A percentile compares a stretch with the other conserved stretches of the same genome.
These are phyloP conservation scores for Oceanodroma leucorhoa DNA, from an alignment of 2,797 vertebrate genomes.

Conservation along the genomic window DNA sequence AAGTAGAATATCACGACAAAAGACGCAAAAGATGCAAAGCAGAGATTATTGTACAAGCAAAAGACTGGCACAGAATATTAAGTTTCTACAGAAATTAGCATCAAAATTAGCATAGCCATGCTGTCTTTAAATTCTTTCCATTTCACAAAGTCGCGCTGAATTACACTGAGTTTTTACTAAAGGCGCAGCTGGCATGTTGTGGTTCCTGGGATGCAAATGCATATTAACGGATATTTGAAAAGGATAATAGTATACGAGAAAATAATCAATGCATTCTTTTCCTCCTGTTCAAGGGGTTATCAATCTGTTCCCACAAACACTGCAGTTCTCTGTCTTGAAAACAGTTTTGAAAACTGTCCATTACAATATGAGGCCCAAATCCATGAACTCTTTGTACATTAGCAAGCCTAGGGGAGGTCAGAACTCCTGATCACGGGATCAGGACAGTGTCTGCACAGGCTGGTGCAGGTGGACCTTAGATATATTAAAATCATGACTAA, in stretches of 20 bases:
- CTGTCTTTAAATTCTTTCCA: conserved; percentile 22
- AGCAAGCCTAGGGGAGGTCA: neutral
- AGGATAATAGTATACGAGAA: neutral
- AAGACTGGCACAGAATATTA: conserved; percentile 23
- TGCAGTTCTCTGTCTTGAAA: neutral
- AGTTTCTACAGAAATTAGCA: conserved; percentile 47
- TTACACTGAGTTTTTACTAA: neutral
- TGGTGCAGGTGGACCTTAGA: neutral
- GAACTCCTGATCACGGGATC: neutral
- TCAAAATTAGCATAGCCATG: conserved; percentile 18
- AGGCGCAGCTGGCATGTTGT: neutral
- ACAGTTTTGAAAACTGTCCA: neutral
- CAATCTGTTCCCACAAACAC: neutral
- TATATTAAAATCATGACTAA: neutral
- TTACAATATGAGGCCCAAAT: neutral
- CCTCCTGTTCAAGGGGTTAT: neutral
- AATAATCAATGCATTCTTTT: neutral
- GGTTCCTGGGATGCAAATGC: conserved; percentile 12
- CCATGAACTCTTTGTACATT: neutral
- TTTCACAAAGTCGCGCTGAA: neutral
- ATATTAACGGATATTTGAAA: conserved; percentile 16
- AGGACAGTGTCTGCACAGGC: neutral
- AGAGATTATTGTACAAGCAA: neutral
- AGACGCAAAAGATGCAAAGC: neutral
- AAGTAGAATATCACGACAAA: neutral